Evolutionary conservation across 92 coral and sea anemone genomes (phyloP).

Genomic region (Bergia sp.): DNA sequence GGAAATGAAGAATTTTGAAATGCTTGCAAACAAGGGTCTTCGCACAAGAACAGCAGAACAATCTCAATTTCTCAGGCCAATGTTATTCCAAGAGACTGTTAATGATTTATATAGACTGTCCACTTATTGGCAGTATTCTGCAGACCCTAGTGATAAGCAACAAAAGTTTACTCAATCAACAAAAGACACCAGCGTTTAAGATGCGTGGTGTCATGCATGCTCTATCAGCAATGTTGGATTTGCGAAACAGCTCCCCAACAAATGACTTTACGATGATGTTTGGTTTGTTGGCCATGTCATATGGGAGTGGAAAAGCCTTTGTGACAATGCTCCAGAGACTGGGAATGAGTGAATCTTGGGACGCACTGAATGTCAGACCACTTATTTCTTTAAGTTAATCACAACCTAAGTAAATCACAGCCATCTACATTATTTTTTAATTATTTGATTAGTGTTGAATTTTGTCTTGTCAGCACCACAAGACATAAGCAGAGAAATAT

Average conservation of each 20-base stretch:
- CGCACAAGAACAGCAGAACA: neutral
- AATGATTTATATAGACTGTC: neutral
- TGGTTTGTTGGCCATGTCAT: slow-evolving; percentile 3
- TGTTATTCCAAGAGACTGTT: neutral
- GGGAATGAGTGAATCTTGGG: slow-evolving; percentile 6
- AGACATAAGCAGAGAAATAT: no score
- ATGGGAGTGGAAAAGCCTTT: neutral
- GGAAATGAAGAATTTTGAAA: neutral
- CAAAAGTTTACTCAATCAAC: neutral
- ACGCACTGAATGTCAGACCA: neutral
- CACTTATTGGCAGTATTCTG: neutral
- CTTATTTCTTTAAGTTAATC: no score
- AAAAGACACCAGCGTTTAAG: neutral
- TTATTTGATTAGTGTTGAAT: no score
- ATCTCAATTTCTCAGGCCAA: neutral
- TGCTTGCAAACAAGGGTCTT: neutral
- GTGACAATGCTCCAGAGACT: slow-evolving; percentile 1
- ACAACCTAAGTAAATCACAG: no score
- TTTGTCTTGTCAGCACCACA: no score
- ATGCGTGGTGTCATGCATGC: slow-evolving; percentile 12
- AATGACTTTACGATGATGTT: slow-evolving; percentile 11
- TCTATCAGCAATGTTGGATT: neutral
- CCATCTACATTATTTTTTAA: no score
- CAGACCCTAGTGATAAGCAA: neutral
- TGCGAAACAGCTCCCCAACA: neutral